Evolutionary conservation across 1,140 invertebrate genomes (phyloP), one percentile per base, ranked within the genome.

Genomic region (Calycopis cecrops): DNA sequence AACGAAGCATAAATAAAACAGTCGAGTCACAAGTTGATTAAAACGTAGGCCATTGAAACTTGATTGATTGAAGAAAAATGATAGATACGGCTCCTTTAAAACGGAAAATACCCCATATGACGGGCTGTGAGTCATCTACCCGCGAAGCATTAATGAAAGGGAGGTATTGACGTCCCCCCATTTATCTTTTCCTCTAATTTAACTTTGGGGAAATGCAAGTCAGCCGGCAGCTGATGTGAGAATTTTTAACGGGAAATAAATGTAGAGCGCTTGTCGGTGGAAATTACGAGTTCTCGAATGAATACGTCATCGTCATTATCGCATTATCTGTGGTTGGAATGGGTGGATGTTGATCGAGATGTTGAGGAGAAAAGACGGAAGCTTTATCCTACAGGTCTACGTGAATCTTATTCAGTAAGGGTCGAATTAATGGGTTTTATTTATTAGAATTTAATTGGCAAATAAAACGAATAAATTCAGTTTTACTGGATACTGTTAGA

Each of bases 131-230:
- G 52, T 51, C 44, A 53, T 16, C 58, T 60, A 54, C 58, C 55
- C 55, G 28, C 37, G 35, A 60, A 55, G 40, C 53, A 55, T 60
- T 62, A 62, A 62, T 53, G 59, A 52, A 53, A 50, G 52, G 52
- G 52, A 56, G 55, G 52, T 61, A 62, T 62, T 50, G 60, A 57
- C 60, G 52, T 62, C 52, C 52, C 48, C 52, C 55, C 60, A 62
- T 62, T 62, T 58, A 55, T 62, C 55, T 62, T 62, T 52, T 53
- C 49, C 55, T 57, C 55, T 62, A 62, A 62, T 62, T 62, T 62
- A 62, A 62, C 60, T 62, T 62, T 57, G 40, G n/a, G 50, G 60
- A 62, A 62, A 62, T 54, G 60, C 60, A 62, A 62, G 60, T 62
- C 60, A 62, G 59, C 35, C 18, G 37, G 17, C 48, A 53, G 52